A percentile compares a stretch with the other conserved stretches of the same genome.
phyloP scores from a whole-genome alignment of 1,140 invertebrate genomes.

The Brachionus angularis region DNA sequence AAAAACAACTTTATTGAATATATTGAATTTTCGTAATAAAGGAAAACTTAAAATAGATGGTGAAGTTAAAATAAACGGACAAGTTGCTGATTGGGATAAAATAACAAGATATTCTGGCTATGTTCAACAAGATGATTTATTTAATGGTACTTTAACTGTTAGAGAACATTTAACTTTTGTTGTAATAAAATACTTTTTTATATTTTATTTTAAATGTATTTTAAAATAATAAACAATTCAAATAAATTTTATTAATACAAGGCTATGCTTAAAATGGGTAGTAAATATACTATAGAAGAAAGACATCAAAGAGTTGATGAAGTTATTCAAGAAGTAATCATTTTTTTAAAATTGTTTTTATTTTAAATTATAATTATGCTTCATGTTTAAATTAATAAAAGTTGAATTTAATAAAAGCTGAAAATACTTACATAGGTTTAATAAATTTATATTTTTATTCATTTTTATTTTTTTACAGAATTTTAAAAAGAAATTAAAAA shows the following conservation, averaged over 20 bases:
- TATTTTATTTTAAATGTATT: not conserved
- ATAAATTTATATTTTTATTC: too few species aligned
- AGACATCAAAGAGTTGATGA: conserved; percentile 78
- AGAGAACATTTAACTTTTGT: conserved; percentile 62
- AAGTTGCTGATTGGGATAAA: conserved; percentile 51
- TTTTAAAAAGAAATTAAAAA: too few species aligned
- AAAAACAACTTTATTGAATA: conserved; percentile 88
- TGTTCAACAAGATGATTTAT: conserved; percentile 75
- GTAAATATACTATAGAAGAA: conserved; percentile 68
- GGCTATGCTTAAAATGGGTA: conserved; percentile 86
- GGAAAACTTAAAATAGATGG: conserved; percentile 69
- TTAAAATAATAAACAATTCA: not conserved
- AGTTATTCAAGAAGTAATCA: conserved; percentile 67
- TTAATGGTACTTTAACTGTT: conserved; percentile 62
- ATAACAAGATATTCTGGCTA: conserved; percentile 79
- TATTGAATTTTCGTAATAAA: conserved; percentile 73
- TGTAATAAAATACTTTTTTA: conserved; percentile 64
- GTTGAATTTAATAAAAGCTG: conserved; percentile 66
- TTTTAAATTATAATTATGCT: conserved; percentile 1
- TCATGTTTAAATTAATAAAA: conserved; percentile 49
- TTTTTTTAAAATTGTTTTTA: not conserved
- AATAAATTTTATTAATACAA: conserved; percentile 51
- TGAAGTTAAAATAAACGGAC: conserved; percentile 60
- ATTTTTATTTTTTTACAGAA: too few species aligned
- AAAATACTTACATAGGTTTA: not conserved